These are phyloP conservation scores for Ardeotis arabs DNA, from an alignment of 2,113 vertebrate species.

Conservation along the genomic window DNA sequence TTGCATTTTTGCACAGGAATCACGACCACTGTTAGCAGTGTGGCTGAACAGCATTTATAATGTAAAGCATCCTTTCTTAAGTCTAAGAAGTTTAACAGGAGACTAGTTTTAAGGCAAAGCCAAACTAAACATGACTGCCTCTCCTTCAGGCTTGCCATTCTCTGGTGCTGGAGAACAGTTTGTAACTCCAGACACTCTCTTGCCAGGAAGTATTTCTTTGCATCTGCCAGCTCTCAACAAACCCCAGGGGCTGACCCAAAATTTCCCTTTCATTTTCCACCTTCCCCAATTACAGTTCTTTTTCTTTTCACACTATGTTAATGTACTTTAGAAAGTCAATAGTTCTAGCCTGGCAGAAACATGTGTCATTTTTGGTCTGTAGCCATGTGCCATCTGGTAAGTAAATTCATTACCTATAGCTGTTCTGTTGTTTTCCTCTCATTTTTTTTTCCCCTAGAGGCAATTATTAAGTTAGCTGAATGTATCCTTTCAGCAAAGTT, in stretches of 20 bases:
- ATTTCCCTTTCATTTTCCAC: not conserved
- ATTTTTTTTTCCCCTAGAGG: not conserved
- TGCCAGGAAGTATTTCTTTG: not conserved
- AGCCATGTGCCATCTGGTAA: not conserved
- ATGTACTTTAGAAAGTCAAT: not conserved
- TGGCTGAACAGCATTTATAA: not conserved
- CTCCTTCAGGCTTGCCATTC: not conserved
- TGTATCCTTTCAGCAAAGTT: not conserved
- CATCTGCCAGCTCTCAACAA: not conserved
- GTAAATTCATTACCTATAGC: not conserved
- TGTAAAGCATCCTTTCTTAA: not conserved
- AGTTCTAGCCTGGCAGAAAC: not conserved
- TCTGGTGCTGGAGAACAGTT: not conserved
- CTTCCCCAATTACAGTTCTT: not conserved
- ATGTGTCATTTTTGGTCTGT: not conserved
- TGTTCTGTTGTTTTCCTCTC: not conserved
- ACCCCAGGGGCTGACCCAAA: not conserved
- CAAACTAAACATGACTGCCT: not conserved
- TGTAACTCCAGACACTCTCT: not conserved
- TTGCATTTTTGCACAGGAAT: not conserved
- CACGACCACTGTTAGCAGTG: not conserved
- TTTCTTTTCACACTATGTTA: not conserved
- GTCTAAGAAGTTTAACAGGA: not conserved
- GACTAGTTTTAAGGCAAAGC: not conserved
- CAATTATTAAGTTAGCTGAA: not conserved